Evolutionary conservation across 2,888 invertebrate species (phyloP), one percentile per base, ranked within the genome.

Genomic region (Drosophila incognita): DNA sequence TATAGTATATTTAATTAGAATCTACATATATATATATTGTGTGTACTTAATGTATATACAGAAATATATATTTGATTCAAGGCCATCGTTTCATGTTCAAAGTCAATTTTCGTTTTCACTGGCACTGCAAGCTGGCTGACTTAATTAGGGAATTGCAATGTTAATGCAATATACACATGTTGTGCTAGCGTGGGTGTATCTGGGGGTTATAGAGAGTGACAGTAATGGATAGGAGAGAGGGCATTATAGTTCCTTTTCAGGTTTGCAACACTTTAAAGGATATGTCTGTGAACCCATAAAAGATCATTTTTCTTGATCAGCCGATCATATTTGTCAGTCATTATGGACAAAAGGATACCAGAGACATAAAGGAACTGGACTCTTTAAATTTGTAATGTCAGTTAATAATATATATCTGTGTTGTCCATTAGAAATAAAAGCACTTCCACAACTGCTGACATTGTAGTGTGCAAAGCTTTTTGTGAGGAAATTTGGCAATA

Each of bases 71-170:
- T 62, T 46, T 42, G 60, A 51, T 77, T 76, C 77, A 81, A 81
- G 82, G 83, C 74, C 70, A 52, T 29, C 29, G 68, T 70, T 67
- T 82, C 70, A 76, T 69, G 64, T 72, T 73, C 79, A 81, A 79
- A 76, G 83, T 74, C 80, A 63, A 58, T 58, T 63, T 48, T 31
- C 59, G 74, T 71, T 84, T 85, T 85, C 89, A 76, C 87, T 87
- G 90, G 58, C 82, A 89, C 72, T 77, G 72, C 15, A 24, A 24
- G 51, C 40, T 69, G 75, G 68, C 64, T 72, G 74, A 69, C 53
- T 59, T 33, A 86, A 79, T 81, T 81, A 73, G 69, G 62, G 72
- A 86, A 83, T 69, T 69, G 70, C 70, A 74, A n/a, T 66, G 31
- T 46, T 27, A 24, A 6, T 56, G 38, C 56, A 48, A 10, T 51